Evolutionary conservation across 30 jellyfish, hydroid and myxozoan species (phyloP).

Genomic region (Chrysaora quinquecirrha): DNA sequence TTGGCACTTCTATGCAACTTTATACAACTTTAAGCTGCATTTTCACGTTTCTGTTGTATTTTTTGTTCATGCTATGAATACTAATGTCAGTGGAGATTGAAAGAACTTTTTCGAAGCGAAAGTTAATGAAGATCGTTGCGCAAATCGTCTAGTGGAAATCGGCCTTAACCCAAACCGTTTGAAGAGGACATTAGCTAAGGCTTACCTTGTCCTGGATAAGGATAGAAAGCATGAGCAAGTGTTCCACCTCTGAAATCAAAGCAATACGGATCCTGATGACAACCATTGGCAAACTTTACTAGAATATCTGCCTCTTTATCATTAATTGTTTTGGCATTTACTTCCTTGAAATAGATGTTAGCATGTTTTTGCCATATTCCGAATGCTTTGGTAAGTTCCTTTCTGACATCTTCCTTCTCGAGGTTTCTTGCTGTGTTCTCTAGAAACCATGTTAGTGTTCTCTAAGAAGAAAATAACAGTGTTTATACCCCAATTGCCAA

Average conservation of each 20-base stretch:
- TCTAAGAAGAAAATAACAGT: slow-evolving; percentile 20
- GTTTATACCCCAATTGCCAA: too few relatives aligned
- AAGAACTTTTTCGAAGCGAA: neutral
- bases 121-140: neutral
- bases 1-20: too few relatives aligned
- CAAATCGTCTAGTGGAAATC: too few relatives aligned
- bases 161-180: too few relatives aligned
- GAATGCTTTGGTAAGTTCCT: slow-evolving; percentile 61
- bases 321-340: slow-evolving; percentile 9
- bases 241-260: slow-evolving; percentile 85
- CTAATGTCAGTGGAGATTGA: neutral
- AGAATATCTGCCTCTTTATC: too few relatives aligned
- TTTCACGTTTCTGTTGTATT: too few relatives aligned
- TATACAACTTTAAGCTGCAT: too few relatives aligned
- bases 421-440: slow-evolving; percentile 59
- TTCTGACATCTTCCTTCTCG: slow-evolving; percentile 48
- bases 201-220: slow-evolving; percentile 63
- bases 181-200: too few relatives aligned
- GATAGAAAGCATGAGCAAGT: slow-evolving; percentile 89
- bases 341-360: slow-evolving; percentile 57
- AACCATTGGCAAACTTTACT: slow-evolving; percentile 52
- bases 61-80: too few relatives aligned
- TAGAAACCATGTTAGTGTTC: slow-evolving; percentile 69
- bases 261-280: slow-evolving; percentile 74
- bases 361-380: slow-evolving; percentile 65